These are phyloP conservation scores for Phthorimaea operculella DNA, from an alignment of 1,140 invertebrate species.

Conservation along the genomic window DNA sequence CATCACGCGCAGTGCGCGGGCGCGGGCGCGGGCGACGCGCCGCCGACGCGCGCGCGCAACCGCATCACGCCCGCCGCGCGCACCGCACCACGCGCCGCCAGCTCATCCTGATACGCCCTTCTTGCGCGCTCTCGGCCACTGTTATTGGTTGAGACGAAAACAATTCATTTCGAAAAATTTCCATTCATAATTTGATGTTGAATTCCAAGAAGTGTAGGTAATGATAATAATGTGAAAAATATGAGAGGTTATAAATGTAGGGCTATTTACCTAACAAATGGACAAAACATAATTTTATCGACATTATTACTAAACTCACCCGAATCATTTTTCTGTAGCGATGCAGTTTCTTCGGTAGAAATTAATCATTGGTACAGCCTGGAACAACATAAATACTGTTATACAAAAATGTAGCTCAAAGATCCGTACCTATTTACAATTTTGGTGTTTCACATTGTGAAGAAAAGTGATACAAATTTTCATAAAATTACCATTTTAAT, in stretches of 20 bases:
- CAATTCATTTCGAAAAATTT: background rate
- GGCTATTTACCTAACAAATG: too few species aligned
- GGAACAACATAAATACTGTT: slow-evolving; percentile 38
- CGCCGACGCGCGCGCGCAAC: slow-evolving; percentile 39
- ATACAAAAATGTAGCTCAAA: background rate
- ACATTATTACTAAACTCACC: slow-evolving; percentile 39
- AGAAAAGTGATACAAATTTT: slow-evolving; percentile 12
- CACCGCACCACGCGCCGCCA: slow-evolving; percentile 29
- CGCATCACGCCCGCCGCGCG: slow-evolving; percentile 26
- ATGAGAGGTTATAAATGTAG: background rate
- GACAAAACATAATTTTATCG: too few species aligned
- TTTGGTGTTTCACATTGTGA: background rate
- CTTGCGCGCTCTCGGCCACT: slow-evolving; percentile 45
- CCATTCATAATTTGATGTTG: background rate
- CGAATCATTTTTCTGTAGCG: slow-evolving; percentile 44
- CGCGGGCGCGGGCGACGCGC: slow-evolving; percentile 38
- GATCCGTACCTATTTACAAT: too few species aligned
- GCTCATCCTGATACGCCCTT: slow-evolving; percentile 40
- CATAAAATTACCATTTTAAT: slow-evolving; percentile 30
- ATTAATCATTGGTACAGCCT: slow-evolving; percentile 43
- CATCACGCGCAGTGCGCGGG: slow-evolving; percentile 50
- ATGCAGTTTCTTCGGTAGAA: slow-evolving; percentile 16
- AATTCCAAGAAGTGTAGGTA: background rate
- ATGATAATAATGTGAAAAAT: background rate
- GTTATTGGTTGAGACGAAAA: background rate